Base-by-base conservation (phyloP, 2,113 vertebrate genomes). In the Macrotus californicus region DNA sequence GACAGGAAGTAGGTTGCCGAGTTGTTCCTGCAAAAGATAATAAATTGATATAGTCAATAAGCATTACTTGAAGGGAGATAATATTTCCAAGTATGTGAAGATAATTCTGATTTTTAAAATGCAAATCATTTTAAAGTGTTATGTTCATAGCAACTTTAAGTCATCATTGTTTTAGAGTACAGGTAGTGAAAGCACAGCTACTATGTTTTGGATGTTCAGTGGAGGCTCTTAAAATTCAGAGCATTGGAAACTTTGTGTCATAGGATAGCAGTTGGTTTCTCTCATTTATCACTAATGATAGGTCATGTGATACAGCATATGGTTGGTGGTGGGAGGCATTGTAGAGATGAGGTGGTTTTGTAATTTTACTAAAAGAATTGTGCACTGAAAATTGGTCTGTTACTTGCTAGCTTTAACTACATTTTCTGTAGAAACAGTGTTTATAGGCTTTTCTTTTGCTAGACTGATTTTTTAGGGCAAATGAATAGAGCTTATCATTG, bases 51-150 rank as follows among this genome's bases (percentile, higher is more conserved):
- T 34, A 26, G 46, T 85, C 41, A 12, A 39, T 61, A 77, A 93
- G 34, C 48, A 52, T 67, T 64, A 3, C 43, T 21, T 95, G 41
- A 87, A 52, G 41, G 3, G 48, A 69, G 81, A 13, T 79, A 34
- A 41, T 24, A 39, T 85, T 97, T 90, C 81, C 12, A 52, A 41
- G 12, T 91, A 72, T 50, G 0, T 83, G 31, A 94, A 70, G 39
- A 61, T 77, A 22, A 22, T 77, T 87, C 15, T 94, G 61, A 92
- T 77, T n/a, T 73, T 77, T 92, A 83, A 81, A 94, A 67, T 75
- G 36, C 18, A 86, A 59, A 73, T 66, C 16, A 89, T 84, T 83
- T 89, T 29, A 52, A 90, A 89, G 12, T 70, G 18, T 54, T 54
- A 21, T 59, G 13, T 89, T 76, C 59, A 52, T 50, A n/a, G n/a